phyloP scores from a whole-genome alignment of 1,140 invertebrate genomes.

The Eriocheir sinensis region DNA sequence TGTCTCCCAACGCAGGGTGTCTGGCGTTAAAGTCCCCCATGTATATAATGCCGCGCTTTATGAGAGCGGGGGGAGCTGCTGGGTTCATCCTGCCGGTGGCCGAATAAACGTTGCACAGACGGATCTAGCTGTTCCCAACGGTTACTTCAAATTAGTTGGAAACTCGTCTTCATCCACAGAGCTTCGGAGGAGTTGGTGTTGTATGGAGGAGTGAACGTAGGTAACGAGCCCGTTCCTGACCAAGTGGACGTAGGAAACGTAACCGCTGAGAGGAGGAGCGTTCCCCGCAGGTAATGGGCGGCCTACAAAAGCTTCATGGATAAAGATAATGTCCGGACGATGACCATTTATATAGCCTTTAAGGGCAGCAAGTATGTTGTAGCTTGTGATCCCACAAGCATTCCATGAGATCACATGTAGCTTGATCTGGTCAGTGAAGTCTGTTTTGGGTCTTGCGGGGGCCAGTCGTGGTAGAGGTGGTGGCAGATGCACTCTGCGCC shows the following conservation, averaged over 20 bases:
- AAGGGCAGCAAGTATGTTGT: background rate
- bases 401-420: background rate
- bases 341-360: background rate
- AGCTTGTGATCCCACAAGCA: background rate
- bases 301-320: background rate
- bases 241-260: background rate
- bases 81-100: background rate
- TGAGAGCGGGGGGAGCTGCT: background rate
- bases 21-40: background rate
- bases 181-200: background rate
- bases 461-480: too few species aligned
- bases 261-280: background rate
- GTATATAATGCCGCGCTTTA: background rate
- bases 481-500: too few species aligned
- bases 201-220: background rate
- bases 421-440: background rate
- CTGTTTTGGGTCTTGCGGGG: too few species aligned
- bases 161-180: background rate
- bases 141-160: background rate
- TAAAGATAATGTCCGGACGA: background rate
- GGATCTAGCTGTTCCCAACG: background rate
- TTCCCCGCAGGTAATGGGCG: too few species aligned
- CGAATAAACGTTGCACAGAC: background rate
- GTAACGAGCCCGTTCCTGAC: background rate
- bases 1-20: background rate